Conservation (phyloP, 1,140 invertebrate species). For the Dolichoris vasculosae region DNA sequence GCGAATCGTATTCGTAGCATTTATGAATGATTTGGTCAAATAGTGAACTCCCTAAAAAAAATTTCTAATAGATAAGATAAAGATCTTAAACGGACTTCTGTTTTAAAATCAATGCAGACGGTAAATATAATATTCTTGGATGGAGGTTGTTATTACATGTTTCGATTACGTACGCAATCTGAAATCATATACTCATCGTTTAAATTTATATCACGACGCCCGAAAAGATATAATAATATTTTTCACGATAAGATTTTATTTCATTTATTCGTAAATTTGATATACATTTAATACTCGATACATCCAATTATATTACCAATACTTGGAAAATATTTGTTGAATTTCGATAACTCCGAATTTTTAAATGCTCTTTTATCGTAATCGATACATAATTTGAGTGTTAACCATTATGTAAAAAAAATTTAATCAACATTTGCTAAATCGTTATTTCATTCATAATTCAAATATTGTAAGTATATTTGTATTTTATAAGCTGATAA, state of each 20-base stretch:
- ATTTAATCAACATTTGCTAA: neutral
- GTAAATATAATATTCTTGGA: neutral
- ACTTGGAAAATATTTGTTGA: no score
- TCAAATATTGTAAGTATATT: neutral
- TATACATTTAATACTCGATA: no score
- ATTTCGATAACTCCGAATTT: no score
- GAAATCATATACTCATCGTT: neutral
- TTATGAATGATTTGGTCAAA: slow-evolving; percentile 31
- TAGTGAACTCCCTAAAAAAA: slow-evolving; percentile 29
- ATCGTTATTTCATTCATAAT: slow-evolving; percentile 7
- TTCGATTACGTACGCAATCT: neutral
- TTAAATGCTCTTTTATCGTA: no score
- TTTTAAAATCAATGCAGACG: slow-evolving; percentile 27
- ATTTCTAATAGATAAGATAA: slow-evolving; percentile 14
- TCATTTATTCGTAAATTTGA: no score
- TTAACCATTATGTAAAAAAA: neutral
- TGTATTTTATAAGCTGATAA: neutral
- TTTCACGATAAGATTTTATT: no score
- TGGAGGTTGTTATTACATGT: neutral
- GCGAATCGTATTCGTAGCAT: neutral
- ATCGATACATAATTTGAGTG: neutral
- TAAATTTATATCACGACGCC: neutral
- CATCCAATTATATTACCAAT: no score
- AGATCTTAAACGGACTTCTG: neutral
- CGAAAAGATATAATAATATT: no score